Conservation (phyloP, 2,797 vertebrate species). For the Pseudomugil gertrudae region DNA sequence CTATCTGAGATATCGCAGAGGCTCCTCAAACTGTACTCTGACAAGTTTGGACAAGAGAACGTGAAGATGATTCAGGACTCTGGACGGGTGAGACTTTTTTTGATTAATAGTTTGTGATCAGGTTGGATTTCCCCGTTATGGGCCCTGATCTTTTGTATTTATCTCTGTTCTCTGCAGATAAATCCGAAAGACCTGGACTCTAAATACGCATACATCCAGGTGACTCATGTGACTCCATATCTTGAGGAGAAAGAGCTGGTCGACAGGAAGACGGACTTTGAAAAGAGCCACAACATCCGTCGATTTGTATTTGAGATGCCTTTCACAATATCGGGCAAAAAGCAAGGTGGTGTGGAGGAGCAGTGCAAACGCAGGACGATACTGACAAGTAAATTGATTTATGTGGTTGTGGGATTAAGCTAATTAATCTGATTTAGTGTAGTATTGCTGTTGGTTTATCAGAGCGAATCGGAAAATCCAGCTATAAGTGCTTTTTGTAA, state of each 20-base stretch:
- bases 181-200: slow-evolving; percentile 98
- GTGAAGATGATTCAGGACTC: slow-evolving; percentile 99
- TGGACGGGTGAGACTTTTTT: slow-evolving; percentile 85
- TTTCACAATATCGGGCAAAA: slow-evolving; percentile 95
- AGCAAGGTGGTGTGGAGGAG: slow-evolving; percentile 94
- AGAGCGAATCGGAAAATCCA: neutral
- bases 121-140: neutral
- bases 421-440: neutral
- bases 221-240: slow-evolving; percentile 93
- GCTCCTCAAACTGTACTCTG: slow-evolving; percentile 95
- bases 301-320: slow-evolving; percentile 99
- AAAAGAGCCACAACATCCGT: slow-evolving; percentile 94
- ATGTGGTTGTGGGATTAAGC: neutral
- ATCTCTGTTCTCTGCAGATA: slow-evolving; percentile 78
- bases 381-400: slow-evolving; percentile 87
- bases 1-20: slow-evolving; percentile 96
- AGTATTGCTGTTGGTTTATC: neutral
- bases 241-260: slow-evolving; percentile 95
- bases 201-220: slow-evolving; percentile 97
- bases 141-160: slow-evolving; percentile 4
- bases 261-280: slow-evolving; percentile 95
- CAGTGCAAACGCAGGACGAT: slow-evolving; percentile 95
- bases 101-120: neutral
- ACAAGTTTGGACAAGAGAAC: slow-evolving; percentile 97
- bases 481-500: neutral